A percentile compares a stretch with the other conserved stretches of the same genome.
Conservation (phyloP, 2,888 invertebrate species). For the Hyles lineata region DNA sequence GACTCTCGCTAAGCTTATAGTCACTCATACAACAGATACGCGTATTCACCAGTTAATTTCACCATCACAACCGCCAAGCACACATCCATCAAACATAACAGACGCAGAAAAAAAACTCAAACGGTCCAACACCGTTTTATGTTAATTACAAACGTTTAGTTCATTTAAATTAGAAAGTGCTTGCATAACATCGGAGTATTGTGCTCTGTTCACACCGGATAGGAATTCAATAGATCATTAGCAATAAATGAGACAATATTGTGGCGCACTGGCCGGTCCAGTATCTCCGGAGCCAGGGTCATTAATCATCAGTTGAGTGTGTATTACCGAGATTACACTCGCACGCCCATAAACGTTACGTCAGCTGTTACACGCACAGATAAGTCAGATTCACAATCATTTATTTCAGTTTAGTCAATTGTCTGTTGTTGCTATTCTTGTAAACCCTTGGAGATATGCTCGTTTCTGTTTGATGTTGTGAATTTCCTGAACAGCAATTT, state of each 20-base stretch:
- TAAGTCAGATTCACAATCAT: conserved; percentile 56
- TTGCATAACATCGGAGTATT: conserved; percentile 44
- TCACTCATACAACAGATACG: too few species aligned
- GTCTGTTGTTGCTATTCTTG: not conserved
- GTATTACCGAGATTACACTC: conserved; percentile 69
- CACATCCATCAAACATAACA: not conserved
- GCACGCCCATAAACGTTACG: conserved; percentile 64
- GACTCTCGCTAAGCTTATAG: not conserved
- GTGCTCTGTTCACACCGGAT: conserved; percentile 39
- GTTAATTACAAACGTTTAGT: conserved; percentile 49
- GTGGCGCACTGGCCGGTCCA: conserved; percentile 57
- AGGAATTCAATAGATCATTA: conserved; percentile 75
- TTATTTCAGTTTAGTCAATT: conserved; percentile 41
- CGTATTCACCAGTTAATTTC: not conserved
- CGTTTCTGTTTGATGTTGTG: not conserved
- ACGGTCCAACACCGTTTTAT: conserved; percentile 42
- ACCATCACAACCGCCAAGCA: not conserved
- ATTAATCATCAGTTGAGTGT: conserved; percentile 74
- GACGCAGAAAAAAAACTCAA: not conserved
- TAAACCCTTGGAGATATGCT: not conserved
- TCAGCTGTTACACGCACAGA: conserved; percentile 58
- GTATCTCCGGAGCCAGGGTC: conserved; percentile 61
- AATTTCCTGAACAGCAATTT: too few species aligned
- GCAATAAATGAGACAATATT: conserved; percentile 80
- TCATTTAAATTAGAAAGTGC: conserved; percentile 62